Percentiles rank a stretch among this genome's conserved stretches.
Evolutionary conservation across 2,888 invertebrate genomes (phyloP).

Genomic region (Lutraria lutraria): DNA sequence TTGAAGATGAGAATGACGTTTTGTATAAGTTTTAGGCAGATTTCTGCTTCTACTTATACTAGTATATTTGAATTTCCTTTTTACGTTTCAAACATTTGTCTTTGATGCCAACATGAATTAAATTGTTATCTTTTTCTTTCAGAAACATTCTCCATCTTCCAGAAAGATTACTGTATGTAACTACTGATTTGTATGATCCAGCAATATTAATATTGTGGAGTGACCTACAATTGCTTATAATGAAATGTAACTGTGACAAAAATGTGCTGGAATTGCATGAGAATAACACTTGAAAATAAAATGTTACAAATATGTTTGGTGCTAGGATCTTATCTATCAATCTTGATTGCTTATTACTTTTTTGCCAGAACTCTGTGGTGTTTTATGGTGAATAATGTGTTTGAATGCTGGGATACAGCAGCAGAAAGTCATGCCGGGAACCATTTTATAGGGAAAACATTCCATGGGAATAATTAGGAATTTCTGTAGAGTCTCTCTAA

Average conservation of each 20-base stretch:
- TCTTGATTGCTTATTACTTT: conserved; percentile 10
- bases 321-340: neutral
- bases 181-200: neutral
- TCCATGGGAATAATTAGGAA: conserved; percentile 10
- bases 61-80: neutral
- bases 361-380: conserved; percentile 21
- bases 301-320: neutral
- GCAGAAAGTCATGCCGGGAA: neutral
- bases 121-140: neutral
- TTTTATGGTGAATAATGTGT: conserved; percentile 11
- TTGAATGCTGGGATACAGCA: neutral
- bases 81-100: neutral
- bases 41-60: neutral
- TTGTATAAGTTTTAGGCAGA: neutral
- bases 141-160: neutral
- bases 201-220: neutral
- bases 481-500: neutral
- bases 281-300: conserved; percentile 22
- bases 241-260: conserved; percentile 5
- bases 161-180: neutral
- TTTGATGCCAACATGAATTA: neutral
- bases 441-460: neutral
- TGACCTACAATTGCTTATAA: neutral
- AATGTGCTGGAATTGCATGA: neutral
- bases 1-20: neutral